phyloP scores from a whole-genome alignment of 1,140 invertebrate genomes.

The Grapholita molesta region DNA sequence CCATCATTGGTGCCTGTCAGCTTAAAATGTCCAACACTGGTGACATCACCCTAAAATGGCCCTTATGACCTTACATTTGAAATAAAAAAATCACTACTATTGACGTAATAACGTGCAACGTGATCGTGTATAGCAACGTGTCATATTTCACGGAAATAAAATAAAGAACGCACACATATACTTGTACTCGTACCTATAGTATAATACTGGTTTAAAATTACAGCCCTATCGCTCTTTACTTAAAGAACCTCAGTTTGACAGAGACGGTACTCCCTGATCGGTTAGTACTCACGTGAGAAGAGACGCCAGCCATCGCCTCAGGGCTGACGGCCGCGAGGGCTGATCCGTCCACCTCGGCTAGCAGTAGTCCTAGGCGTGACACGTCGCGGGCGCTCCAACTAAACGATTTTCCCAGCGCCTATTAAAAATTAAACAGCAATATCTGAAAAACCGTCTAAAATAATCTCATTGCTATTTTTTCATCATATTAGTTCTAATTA shows the following conservation, averaged over 20 bases:
- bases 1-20: too few relatives aligned
- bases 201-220: neutral
- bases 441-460: neutral
- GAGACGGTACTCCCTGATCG: neutral
- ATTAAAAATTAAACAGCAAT: slow-evolving; percentile 25
- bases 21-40: too few relatives aligned
- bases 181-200: too few relatives aligned
- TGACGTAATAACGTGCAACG: too few relatives aligned
- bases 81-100: too few relatives aligned
- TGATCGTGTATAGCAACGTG: too few relatives aligned
- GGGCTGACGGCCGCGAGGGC: slow-evolving; percentile 55
- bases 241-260: neutral
- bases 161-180: too few relatives aligned
- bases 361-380: slow-evolving; percentile 49
- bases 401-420: slow-evolving; percentile 60
- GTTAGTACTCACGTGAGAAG: slow-evolving; percentile 43
- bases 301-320: slow-evolving; percentile 56
- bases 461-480: neutral
- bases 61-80: too few relatives aligned
- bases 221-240: too few relatives aligned
- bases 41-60: too few relatives aligned
- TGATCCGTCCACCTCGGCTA: slow-evolving; percentile 50
- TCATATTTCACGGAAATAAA: too few relatives aligned
- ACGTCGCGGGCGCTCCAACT: slow-evolving; percentile 64
- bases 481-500: neutral